phyloP scores from a whole-genome alignment of 2,888 invertebrate species.

The Alcis repandata region DNA sequence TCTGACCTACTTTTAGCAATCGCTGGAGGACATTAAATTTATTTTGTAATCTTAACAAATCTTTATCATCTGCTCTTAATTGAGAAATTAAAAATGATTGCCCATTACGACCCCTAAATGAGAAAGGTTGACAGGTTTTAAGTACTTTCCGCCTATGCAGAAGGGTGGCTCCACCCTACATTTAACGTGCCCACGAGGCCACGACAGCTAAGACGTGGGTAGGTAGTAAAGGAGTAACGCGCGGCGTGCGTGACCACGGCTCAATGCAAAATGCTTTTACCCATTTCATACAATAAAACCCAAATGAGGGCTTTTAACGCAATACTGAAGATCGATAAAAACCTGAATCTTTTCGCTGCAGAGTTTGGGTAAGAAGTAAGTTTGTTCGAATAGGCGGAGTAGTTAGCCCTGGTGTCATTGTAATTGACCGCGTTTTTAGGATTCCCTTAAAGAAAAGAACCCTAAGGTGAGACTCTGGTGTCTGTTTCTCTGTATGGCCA shows the following conservation, averaged over 20 bases:
- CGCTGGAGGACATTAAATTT: not conserved
- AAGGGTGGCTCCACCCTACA: slow-evolving; percentile 26
- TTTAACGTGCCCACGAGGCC: slow-evolving; percentile 33
- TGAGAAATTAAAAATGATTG: slow-evolving; percentile 41
- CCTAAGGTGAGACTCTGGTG: too few relatives aligned
- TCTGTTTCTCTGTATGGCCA: too few relatives aligned
- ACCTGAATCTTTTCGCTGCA: slow-evolving; percentile 40
- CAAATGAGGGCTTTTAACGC: slow-evolving; percentile 85
- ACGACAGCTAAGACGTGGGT: slow-evolving; percentile 59
- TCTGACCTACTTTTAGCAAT: not conserved
- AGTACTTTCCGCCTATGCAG: slow-evolving; percentile 31
- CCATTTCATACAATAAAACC: slow-evolving; percentile 84
- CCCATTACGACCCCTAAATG: slow-evolving; percentile 32
- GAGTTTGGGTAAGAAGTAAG: not conserved
- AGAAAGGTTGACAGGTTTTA: slow-evolving; percentile 38
- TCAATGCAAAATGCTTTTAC: slow-evolving; percentile 84
- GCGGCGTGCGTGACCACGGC: slow-evolving; percentile 79
- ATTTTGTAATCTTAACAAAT: slow-evolving; percentile 34
- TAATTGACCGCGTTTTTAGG: too few relatives aligned
- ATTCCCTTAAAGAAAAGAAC: too few relatives aligned
- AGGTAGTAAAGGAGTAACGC: slow-evolving; percentile 77
- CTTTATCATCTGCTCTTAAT: slow-evolving; percentile 28
- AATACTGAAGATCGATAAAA: slow-evolving; percentile 82
- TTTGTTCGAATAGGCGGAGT: too few relatives aligned
- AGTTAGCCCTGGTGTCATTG: too few relatives aligned